phyloP scores from a whole-genome alignment of 2,797 vertebrate genomes.

The Bradypus variegatus region DNA sequence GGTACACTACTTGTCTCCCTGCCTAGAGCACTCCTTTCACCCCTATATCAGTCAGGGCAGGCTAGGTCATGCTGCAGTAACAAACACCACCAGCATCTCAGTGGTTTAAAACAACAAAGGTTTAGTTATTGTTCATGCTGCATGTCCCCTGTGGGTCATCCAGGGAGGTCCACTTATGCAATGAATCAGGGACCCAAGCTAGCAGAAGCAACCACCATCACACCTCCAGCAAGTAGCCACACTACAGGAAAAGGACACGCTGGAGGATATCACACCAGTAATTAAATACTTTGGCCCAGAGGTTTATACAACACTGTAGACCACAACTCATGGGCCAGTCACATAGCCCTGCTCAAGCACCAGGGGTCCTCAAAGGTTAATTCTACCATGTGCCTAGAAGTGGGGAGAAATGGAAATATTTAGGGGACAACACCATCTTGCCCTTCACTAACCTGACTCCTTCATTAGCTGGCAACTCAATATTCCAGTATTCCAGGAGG shows the following conservation, averaged over 20 bases:
- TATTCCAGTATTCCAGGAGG: neutral
- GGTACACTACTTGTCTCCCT: neutral
- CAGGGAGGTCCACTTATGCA: neutral
- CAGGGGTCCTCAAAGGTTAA: neutral
- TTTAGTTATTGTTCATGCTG: neutral
- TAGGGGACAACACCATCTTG: neutral
- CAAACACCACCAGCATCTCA: neutral
- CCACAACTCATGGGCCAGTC: neutral
- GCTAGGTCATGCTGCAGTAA: neutral
- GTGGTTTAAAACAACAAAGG: neutral
- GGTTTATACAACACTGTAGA: neutral
- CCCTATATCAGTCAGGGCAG: neutral
- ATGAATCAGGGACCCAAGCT: neutral
- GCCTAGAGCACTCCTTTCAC: neutral
- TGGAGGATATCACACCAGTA: neutral
- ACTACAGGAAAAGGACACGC: neutral
- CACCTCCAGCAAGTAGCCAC: neutral
- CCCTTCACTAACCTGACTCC: neutral
- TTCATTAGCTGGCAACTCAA: neutral
- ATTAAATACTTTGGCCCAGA: neutral
- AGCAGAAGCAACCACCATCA: neutral
- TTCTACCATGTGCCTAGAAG: neutral
- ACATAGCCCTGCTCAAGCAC: neutral
- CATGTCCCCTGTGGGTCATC: neutral
- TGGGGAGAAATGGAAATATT: neutral